Base-by-base conservation (phyloP, 64 coral and sea anemone genomes). In the Anthopleura sola region DNA sequence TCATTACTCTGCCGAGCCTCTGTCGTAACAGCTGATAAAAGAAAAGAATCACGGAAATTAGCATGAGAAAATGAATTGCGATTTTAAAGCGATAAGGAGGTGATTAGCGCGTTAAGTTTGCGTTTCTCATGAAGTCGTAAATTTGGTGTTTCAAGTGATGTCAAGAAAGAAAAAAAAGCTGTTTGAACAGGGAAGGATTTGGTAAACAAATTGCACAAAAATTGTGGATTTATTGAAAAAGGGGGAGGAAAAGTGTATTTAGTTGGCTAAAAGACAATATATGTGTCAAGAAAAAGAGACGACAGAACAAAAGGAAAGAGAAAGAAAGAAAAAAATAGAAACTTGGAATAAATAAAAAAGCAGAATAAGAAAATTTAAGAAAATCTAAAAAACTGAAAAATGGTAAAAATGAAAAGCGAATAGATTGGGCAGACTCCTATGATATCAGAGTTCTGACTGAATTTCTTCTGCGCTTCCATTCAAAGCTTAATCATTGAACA, bases 1-100 rank as follows among this genome's bases (percentile, higher is more conserved):
- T 26, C 55, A 32, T 51, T 53, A 48, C 75, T 90, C 26, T 75
- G 80, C 26, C 54, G 82, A 13, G 88, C 88, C 24, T 68, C 88
- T 60, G 36, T 84, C 10, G 88, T 31, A 16, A 90, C 79, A 90
- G 69, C 88, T 90, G 81, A 71, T 34, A 71, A 71, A 10, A 71
- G 29, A 36, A 0, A 71, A 71, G 9, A 71, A 71, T 15, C n/a
- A 4, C 2, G 34, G 13, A 36, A 0, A 71, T 32, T 71, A 31
- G 13, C 66, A 34, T 71, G 24, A 29, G 62, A 71, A 32, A 71
- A 71, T 31, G 66, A 71, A 71, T 32, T 36, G 14, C n/a, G 66
- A 62, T 58, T 7, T 19, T 2, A 58, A 58, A 5, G 0, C 5
- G 58, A 71, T 71, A 71, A 71, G 66, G 34, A 32, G 17, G 58